These are phyloP conservation scores for Tortrix viridana DNA, from an alignment of 2,888 invertebrate species.

Conservation along the genomic window DNA sequence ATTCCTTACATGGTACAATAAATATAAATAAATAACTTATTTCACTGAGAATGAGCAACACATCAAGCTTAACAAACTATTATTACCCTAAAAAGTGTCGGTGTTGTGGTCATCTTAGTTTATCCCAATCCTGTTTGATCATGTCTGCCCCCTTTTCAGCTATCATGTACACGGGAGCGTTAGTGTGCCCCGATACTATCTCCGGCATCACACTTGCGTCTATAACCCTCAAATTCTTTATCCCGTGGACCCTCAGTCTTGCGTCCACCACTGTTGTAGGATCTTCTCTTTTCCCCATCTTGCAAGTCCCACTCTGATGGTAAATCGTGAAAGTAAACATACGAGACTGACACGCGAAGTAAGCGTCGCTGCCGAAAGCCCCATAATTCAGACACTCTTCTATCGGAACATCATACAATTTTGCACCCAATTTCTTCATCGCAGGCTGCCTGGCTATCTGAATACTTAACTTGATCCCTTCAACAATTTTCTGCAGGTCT, in stretches of 20 bases:
- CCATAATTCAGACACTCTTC: conserved; percentile 83
- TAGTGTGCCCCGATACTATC: conserved; percentile 90
- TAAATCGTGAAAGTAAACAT: conserved; percentile 88
- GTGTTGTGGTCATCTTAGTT: conserved; percentile 43
- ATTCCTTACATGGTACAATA: background rate
- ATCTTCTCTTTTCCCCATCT: conserved; percentile 85
- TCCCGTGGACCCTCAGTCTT: conserved; percentile 86
- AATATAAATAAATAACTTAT: background rate
- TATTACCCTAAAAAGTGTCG: no score
- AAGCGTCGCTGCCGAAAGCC: conserved; percentile 86
- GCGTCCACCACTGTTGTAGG: conserved; percentile 86
- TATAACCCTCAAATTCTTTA: conserved; percentile 87
- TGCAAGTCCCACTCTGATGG: conserved; percentile 87
- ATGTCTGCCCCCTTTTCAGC: conserved; percentile 91
- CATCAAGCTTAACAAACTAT: background rate
- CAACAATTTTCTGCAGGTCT: conserved; percentile 87
- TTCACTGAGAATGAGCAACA: conserved; percentile 9
- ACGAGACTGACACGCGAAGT: conserved; percentile 87
- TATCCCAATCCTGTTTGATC: conserved; percentile 85
- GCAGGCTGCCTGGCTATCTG: conserved; percentile 84
- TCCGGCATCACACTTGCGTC: conserved; percentile 93
- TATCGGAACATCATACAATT: conserved; percentile 84
- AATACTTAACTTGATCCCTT: conserved; percentile 85
- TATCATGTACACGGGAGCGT: conserved; percentile 91
- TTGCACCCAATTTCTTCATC: conserved; percentile 84